Base-by-base conservation (phyloP, 2,888 invertebrate genomes). In the Drosophila mettleri region DNA sequence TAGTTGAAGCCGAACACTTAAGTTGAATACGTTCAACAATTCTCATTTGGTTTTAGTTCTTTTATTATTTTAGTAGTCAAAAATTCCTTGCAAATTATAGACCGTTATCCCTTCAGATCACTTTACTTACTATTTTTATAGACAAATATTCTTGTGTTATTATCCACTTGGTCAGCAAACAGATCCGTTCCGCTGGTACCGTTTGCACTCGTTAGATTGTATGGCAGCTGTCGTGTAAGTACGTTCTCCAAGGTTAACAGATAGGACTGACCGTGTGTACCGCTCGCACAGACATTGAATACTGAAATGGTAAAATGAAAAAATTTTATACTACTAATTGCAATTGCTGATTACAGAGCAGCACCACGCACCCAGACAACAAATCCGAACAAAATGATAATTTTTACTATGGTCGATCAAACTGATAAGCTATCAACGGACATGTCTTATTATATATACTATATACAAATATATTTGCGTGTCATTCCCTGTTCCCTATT, bases 191-290 rank as follows among this genome's bases (percentile, higher is more conserved):
- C 80, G 46, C 78, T 51, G 33, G 78, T 79, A 49, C 41, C 55
- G 69, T 80, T 88, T 9, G 29, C 34, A 0, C 54, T 61, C 5
- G 80, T 76, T 9, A 66, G 33, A 69, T 88, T 83, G 29, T 69
- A 72, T 27, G 75, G 67, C 70, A 74, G 27, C 22, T 70, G 74
- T n/a, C 74, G 74, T 2, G 70, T 31, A 3, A 87, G 69, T 48
- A 69, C 75, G 69, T 86, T 78, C 58, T 86, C 84, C 62, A 83
- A 48, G 7, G 84, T 74, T 7, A 85, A 65, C 49, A 89, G 65
- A 78, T 89, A 89, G 46, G 89, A 86, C 63, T 91, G 91, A 20
- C 87, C 90, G 67, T 88, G 75, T 72, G 84, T 76, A 61, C 82
- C 73, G 49, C 82, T 71, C 80, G 86, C 74, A 69, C 71, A 81